Evolutionary conservation across 2,888 invertebrate species (phyloP).

Genomic region (Trissolcus japonicus): DNA sequence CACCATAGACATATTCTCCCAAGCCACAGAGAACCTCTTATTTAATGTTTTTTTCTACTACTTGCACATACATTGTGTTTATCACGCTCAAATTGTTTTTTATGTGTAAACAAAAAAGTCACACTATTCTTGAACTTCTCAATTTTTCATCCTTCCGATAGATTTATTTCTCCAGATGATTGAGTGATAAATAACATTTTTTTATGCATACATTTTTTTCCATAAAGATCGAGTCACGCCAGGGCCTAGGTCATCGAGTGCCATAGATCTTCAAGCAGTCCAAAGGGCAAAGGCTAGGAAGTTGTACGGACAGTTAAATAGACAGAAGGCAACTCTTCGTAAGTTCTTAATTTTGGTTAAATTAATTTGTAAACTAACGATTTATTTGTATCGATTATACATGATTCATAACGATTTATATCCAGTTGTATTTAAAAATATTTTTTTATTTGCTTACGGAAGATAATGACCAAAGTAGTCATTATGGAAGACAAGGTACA

Average conservation of each 20-base stretch:
- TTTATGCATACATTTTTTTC: conserved; percentile 5
- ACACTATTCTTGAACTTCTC: not conserved
- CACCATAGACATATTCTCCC: too few species aligned
- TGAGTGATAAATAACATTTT: not conserved
- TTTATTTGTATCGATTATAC: not conserved
- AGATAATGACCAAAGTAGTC: conserved; percentile 66
- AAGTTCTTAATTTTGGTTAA: conserved; percentile 76
- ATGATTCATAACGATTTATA: not conserved
- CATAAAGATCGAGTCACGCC: conserved; percentile 66
- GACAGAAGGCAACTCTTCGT: conserved; percentile 88
- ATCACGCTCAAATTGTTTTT: not conserved
- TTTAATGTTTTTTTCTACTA: too few species aligned
- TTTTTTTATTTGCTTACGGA: conserved; percentile 60
- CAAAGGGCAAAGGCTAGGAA: conserved; percentile 90
- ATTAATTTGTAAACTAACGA: too few species aligned
- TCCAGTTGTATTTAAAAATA: not conserved
- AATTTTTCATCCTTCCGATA: not conserved
- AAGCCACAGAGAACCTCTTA: too few species aligned
- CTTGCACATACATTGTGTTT: not conserved
- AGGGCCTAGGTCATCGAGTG: conserved; percentile 87
- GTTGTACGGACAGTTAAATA: conserved; percentile 87
- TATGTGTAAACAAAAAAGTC: not conserved
- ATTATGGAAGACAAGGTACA: conserved; percentile 64
- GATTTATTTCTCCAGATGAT: not conserved
- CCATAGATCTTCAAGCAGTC: conserved; percentile 94